These are phyloP conservation scores for Toxotes chatareus DNA, from an alignment of 2,113 vertebrate species.

Conservation along the genomic window DNA sequence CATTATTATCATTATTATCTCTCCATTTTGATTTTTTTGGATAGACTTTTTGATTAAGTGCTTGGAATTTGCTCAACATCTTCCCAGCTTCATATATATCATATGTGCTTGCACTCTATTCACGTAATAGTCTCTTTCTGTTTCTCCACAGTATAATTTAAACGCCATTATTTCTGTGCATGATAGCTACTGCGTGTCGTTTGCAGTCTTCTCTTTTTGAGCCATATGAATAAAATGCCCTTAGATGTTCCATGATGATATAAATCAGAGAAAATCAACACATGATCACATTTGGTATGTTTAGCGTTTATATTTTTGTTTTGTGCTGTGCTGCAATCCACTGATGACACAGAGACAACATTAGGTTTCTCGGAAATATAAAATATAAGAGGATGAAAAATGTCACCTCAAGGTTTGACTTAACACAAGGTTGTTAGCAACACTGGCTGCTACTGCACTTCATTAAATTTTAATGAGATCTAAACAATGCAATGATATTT, in stretches of 20 bases:
- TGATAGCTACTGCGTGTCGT: background rate
- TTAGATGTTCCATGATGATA: background rate
- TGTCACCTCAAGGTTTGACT: slow-evolving; percentile 4
- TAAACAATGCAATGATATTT: slow-evolving; percentile 74
- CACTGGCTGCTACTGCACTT: slow-evolving; percentile 19
- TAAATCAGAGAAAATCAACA: background rate
- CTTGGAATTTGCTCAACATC: no score
- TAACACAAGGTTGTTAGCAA: slow-evolving; percentile 4
- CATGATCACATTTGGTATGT: background rate
- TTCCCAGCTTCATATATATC: background rate
- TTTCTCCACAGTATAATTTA: background rate
- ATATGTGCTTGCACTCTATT: background rate
- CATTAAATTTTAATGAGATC: slow-evolving; percentile 74
- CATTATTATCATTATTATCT: background rate
- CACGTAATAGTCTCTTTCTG: background rate
- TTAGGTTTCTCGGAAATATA: background rate
- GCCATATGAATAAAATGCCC: background rate
- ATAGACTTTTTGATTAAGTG: background rate
- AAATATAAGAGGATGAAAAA: slow-evolving; percentile 24
- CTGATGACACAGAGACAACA: background rate
- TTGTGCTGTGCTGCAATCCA: background rate
- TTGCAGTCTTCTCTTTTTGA: background rate
- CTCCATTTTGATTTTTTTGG: no score
- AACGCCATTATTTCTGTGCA: background rate
- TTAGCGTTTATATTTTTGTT: background rate